Conservation (phyloP, 30 jellyfish, hydroid and myxozoan species). For the Aurelia aurita region DNA sequence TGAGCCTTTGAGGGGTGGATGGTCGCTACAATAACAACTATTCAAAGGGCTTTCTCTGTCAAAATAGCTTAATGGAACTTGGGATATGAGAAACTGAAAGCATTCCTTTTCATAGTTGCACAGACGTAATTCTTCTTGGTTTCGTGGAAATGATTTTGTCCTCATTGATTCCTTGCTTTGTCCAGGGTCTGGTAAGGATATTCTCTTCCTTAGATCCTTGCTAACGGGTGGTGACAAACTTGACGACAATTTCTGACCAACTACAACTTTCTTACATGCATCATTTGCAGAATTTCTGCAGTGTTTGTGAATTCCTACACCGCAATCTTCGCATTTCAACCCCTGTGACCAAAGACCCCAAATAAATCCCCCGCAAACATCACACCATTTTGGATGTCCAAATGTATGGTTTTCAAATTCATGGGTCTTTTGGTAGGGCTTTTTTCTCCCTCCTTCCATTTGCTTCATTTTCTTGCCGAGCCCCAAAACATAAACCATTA, state of each 20-base stretch:
- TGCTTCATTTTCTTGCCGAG: constrained; percentile 59
- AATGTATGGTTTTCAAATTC: constrained; percentile 74
- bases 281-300: constrained; percentile 76
- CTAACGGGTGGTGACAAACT: constrained; percentile 21
- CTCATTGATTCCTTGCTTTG: not conserved
- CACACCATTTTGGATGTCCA: constrained; percentile 98
- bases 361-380: constrained; percentile 81
- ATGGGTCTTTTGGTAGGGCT: constrained; percentile 82
- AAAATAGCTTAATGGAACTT: constrained; percentile 53
- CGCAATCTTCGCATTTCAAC: constrained; percentile 92
- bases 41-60: constrained; percentile 50
- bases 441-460: constrained; percentile 65
- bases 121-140: not conserved
- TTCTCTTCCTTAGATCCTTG: constrained; percentile 16
- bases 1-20: constrained; percentile 9
- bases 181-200: constrained; percentile 30
- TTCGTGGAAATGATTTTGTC: constrained; percentile 4
- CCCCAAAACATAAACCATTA: constrained; percentile 79
- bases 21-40: constrained; percentile 55
- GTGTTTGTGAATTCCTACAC: constrained; percentile 83
- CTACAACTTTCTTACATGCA: constrained; percentile 80
- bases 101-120: constrained; percentile 53
- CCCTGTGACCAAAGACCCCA: constrained; percentile 98
- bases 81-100: constrained; percentile 43
- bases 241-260: constrained; percentile 66